A percentile compares a stretch with the other conserved stretches of the same genome.
phyloP scores from a whole-genome alignment of 2,113 vertebrate genomes.

The Phrynosoma blainvillii region DNA sequence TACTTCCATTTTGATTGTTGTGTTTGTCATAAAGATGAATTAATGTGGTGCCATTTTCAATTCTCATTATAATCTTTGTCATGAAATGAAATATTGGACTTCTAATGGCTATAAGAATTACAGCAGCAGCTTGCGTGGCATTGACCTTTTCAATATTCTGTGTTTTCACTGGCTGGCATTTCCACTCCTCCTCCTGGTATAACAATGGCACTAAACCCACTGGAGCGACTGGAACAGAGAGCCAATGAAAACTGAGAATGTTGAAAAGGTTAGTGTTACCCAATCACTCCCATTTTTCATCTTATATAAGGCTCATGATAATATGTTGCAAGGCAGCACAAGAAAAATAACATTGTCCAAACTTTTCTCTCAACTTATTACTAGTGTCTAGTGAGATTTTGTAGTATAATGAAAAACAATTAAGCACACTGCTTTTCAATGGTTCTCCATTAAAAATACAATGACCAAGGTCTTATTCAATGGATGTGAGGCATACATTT shows the following conservation, averaged over 20 bases:
- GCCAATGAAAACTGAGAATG: slow-evolving; percentile 74
- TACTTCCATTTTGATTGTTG: slow-evolving; percentile 75
- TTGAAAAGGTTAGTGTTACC: slow-evolving; percentile 65
- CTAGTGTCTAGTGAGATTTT: slow-evolving; percentile 16
- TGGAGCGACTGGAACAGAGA: slow-evolving; percentile 49
- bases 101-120: slow-evolving; percentile 82
- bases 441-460: neutral
- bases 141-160: slow-evolving; percentile 85
- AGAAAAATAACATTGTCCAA: slow-evolving; percentile 44
- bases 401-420: neutral
- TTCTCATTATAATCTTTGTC: slow-evolving; percentile 79
- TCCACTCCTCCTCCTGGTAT: slow-evolving; percentile 63
- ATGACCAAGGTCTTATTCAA: no score
- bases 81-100: slow-evolving; percentile 81
- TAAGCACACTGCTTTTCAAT: neutral
- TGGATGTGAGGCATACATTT: no score
- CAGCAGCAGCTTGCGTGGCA: slow-evolving; percentile 70
- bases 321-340: slow-evolving; percentile 7
- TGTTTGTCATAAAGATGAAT: slow-evolving; percentile 81
- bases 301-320: slow-evolving; percentile 33
- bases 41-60: slow-evolving; percentile 80
- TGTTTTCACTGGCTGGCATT: slow-evolving; percentile 81
- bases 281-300: slow-evolving; percentile 52
- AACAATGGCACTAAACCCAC: slow-evolving; percentile 56
- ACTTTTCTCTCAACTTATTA: slow-evolving; percentile 28